Percentiles rank a stretch among this genome's conserved stretches.
Evolutionary conservation across 2,888 invertebrate species (phyloP).

Genomic region (Tachystola acroxantha): DNA sequence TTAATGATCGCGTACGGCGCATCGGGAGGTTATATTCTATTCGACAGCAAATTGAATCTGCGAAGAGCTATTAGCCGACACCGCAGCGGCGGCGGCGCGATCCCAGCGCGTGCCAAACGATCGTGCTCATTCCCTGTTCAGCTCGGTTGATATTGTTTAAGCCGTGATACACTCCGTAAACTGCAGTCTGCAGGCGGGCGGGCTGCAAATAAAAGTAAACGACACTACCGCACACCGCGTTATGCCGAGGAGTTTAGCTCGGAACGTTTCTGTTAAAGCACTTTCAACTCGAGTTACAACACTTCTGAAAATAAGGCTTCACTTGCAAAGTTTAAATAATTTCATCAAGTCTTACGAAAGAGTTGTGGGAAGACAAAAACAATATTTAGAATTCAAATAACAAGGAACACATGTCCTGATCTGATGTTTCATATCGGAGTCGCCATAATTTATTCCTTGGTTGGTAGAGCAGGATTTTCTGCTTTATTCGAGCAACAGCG

Average conservation of each 20-base stretch:
- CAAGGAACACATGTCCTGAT: constrained; percentile 27
- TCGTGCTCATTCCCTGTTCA: constrained; percentile 42
- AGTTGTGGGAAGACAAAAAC: constrained; percentile 5
- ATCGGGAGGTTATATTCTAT: constrained; percentile 65
- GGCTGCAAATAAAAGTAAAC: constrained; percentile 35
- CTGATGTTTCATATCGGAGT: constrained; percentile 45
- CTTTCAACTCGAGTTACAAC: constrained; percentile 9
- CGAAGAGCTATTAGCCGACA: constrained; percentile 71
- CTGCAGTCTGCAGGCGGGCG: constrained; percentile 32
- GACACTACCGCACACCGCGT: constrained; percentile 26
- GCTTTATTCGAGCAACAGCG: constrained; percentile 65
- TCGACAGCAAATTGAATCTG: constrained; percentile 72
- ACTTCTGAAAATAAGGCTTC: constrained; percentile 5
- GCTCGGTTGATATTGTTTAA: constrained; percentile 43
- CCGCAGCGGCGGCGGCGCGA: constrained; percentile 45
- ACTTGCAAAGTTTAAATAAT: neutral
- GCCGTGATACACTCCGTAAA: constrained; percentile 40
- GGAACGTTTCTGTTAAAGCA: constrained; percentile 14
- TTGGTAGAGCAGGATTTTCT: constrained; percentile 60
- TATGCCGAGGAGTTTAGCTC: constrained; percentile 13
- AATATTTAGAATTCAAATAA: constrained; percentile 14
- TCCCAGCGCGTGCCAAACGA: constrained; percentile 54
- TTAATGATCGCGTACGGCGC: constrained; percentile 67
- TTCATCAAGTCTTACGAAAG: neutral
- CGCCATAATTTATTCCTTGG: constrained; percentile 62